Percentiles rank a stretch among this genome's conserved stretches.
Conservation (phyloP, 2,113 vertebrate genomes). For the Trematocara nigrifrons region DNA sequence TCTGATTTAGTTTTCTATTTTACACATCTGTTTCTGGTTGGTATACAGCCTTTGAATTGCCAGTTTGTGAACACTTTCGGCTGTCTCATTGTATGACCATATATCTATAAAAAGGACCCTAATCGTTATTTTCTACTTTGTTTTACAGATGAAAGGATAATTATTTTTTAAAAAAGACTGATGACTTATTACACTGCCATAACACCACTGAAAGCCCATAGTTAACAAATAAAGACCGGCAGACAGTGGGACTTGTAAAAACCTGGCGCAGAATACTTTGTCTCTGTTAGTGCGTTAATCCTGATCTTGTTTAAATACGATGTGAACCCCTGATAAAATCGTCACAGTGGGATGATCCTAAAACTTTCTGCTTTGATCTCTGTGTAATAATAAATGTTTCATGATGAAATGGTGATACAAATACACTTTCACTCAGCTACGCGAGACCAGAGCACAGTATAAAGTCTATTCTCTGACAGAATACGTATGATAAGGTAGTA, state of each 20-base stretch:
- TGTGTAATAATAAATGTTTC: neutral
- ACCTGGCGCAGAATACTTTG: neutral
- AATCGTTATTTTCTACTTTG: neutral
- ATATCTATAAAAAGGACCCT: neutral
- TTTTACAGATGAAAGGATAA: neutral
- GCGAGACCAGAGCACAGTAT: neutral
- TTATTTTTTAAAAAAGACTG: rapidly evolving
- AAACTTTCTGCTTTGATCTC: neutral
- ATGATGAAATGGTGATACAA: neutral
- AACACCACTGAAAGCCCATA: neutral
- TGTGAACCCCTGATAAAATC: neutral
- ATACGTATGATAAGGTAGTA: neutral
- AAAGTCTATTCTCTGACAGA: neutral
- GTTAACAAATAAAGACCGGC: neutral
- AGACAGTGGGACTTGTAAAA: neutral
- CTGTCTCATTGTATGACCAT: neutral
- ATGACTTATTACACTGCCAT: neutral
- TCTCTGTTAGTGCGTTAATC: neutral
- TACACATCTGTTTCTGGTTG: neutral
- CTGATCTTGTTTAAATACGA: neutral
- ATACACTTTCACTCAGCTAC: neutral
- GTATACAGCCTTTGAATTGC: neutral
- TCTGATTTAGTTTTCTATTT: neutral
- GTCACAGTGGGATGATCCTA: neutral
- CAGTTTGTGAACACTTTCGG: neutral